phyloP scores from a whole-genome alignment of 2,888 invertebrate species.

The Apocheima hispidaria region DNA sequence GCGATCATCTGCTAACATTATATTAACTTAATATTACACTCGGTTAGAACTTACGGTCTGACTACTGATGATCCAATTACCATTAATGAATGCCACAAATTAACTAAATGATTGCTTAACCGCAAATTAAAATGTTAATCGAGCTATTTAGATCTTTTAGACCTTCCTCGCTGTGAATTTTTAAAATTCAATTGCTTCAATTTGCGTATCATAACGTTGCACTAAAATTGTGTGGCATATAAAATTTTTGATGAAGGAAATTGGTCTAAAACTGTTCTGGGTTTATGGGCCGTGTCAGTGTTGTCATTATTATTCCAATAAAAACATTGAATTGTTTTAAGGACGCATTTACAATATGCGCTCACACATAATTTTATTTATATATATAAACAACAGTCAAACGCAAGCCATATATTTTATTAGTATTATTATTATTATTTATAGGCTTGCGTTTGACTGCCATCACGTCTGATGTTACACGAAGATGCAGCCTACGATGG shows the following conservation, averaged over 20 bases:
- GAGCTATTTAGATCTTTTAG: constrained; percentile 41
- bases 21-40: constrained; percentile 15
- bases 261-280: too few species aligned
- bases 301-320: too few species aligned
- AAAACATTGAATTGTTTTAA: too few species aligned
- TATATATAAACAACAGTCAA: too few species aligned
- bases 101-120: constrained; percentile 47
- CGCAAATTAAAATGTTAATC: constrained; percentile 52
- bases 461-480: too few species aligned
- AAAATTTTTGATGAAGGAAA: neutral
- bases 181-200: constrained; percentile 47
- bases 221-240: neutral
- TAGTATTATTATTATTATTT: too few species aligned
- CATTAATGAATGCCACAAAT: constrained; percentile 47
- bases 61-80: constrained; percentile 50
- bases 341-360: too few species aligned
- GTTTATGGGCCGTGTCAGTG: too few species aligned
- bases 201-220: constrained; percentile 11
- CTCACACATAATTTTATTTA: too few species aligned
- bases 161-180: constrained; percentile 47
- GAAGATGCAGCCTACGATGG: too few species aligned
- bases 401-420: too few species aligned
- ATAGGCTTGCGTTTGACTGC: too few species aligned
- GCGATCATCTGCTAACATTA: constrained; percentile 24
- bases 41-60: constrained; percentile 19